Conservation (phyloP, 2,888 invertebrate species). For the Ischnura elegans region DNA sequence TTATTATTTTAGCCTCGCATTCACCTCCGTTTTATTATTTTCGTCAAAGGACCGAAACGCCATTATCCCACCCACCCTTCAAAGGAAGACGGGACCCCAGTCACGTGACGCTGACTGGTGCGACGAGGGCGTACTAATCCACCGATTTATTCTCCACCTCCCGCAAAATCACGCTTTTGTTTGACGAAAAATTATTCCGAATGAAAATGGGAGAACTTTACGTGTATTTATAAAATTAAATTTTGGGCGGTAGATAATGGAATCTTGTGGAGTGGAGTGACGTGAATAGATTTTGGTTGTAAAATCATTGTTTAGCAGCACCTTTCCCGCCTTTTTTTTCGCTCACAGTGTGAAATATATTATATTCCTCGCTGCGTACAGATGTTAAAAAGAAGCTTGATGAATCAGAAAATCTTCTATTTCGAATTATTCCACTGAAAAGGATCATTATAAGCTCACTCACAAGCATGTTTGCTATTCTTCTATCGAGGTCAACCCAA, state of each 20-base stretch:
- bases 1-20: too few relatives aligned
- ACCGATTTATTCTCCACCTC: constrained; percentile 18
- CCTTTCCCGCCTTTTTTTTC: neutral
- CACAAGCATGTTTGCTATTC: too few relatives aligned
- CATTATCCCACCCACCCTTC: neutral
- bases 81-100: constrained; percentile 47
- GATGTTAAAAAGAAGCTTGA: too few relatives aligned
- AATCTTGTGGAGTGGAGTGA: neutral
- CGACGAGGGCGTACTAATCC: constrained; percentile 17
- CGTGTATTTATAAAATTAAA: neutral
- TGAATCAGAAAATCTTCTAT: too few relatives aligned
- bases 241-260: constrained; percentile 14
- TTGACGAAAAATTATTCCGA: neutral
- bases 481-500: too few relatives aligned
- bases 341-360: neutral
- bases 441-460: too few relatives aligned
- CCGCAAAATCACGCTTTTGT: constrained; percentile 5
- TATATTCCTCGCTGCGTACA: too few relatives aligned
- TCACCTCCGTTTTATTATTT: neutral
- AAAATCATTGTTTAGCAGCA: constrained; percentile 5
- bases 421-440: too few relatives aligned
- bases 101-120: constrained; percentile 41
- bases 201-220: neutral
- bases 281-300: neutral
- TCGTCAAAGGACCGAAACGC: constrained; percentile 20